A percentile compares a stretch with the other conserved stretches of the same genome.
These are phyloP conservation scores for Eupsilia transversa DNA, from an alignment of 2,888 invertebrate species.

Conservation along the genomic window DNA sequence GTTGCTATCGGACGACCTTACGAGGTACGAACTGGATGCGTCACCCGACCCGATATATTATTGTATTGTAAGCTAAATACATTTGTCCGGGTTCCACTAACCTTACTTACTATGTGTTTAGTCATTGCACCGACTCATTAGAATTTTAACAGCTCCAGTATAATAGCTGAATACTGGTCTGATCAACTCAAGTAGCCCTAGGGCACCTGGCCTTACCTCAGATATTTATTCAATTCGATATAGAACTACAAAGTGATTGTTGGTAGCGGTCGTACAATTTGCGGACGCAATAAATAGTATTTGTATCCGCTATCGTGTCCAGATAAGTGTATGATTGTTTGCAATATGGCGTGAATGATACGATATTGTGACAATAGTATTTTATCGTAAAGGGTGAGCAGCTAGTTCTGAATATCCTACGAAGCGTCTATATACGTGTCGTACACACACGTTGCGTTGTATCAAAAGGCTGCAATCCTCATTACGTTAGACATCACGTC, in stretches of 20 bases:
- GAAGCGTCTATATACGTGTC: constrained; percentile 14
- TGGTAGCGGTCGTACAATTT: constrained; percentile 45
- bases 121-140: constrained; percentile 73
- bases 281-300: constrained; percentile 47
- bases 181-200: constrained; percentile 16
- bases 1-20: constrained; percentile 76
- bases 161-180: constrained; percentile 18
- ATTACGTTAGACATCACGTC: constrained; percentile 76
- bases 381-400: constrained; percentile 12
- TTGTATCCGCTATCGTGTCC: constrained; percentile 50
- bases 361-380: constrained; percentile 30
- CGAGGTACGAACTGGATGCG: constrained; percentile 71
- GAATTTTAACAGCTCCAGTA: constrained; percentile 58
- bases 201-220: constrained; percentile 18
- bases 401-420: constrained; percentile 12
- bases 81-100: constrained; percentile 80
- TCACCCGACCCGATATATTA: constrained; percentile 71
- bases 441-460: constrained; percentile 49
- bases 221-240: constrained; percentile 43
- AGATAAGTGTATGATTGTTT: constrained; percentile 55
- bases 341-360: constrained; percentile 35
- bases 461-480: constrained; percentile 66
- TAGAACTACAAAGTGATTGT: constrained; percentile 54
- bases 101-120: constrained; percentile 75
- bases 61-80: constrained; percentile 73